phyloP scores from a whole-genome alignment of 2,113 vertebrate genomes.

The Plecotus auritus region DNA sequence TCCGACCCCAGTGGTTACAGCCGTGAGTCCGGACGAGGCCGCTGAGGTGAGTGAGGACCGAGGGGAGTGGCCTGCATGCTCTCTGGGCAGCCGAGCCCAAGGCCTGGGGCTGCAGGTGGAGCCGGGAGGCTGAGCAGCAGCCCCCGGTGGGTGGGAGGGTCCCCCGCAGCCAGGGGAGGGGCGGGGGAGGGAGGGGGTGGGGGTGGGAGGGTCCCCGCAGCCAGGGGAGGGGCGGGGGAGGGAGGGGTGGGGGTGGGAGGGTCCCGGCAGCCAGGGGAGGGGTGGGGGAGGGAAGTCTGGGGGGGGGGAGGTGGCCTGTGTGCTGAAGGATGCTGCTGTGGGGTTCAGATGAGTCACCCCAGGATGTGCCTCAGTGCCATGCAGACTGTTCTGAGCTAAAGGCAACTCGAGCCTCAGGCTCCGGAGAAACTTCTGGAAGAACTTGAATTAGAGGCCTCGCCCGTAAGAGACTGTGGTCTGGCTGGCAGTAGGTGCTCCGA shows the following conservation, averaged over 20 bases:
- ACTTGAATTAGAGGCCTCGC: neutral
- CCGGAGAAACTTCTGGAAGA: neutral
- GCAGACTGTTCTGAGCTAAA: neutral
- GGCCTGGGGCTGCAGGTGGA: neutral
- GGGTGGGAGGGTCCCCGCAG: too few relatives aligned
- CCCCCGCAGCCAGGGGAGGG: too few relatives aligned
- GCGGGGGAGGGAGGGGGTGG: too few relatives aligned
- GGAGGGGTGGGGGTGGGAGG: too few relatives aligned
- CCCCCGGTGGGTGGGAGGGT: accelerated
- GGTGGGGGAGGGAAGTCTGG: neutral
- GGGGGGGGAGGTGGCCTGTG: too few relatives aligned
- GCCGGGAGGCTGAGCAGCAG: too few relatives aligned
- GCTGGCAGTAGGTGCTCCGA: neutral
- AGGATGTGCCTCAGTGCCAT: neutral
- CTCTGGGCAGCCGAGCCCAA: too few relatives aligned
- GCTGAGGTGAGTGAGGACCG: too few relatives aligned
- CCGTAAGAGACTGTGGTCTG: neutral
- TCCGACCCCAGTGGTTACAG: too few relatives aligned
- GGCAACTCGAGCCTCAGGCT: neutral
- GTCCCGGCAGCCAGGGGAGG: accelerated
- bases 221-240: too few relatives aligned
- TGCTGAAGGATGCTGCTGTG: accelerated
- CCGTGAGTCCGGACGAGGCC: too few relatives aligned
- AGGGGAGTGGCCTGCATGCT: too few relatives aligned
- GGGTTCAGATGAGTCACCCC: neutral